Evolutionary conservation across 2,888 invertebrate species (phyloP), one percentile per base, ranked within the genome.

Genomic region (Dynastes maya): DNA sequence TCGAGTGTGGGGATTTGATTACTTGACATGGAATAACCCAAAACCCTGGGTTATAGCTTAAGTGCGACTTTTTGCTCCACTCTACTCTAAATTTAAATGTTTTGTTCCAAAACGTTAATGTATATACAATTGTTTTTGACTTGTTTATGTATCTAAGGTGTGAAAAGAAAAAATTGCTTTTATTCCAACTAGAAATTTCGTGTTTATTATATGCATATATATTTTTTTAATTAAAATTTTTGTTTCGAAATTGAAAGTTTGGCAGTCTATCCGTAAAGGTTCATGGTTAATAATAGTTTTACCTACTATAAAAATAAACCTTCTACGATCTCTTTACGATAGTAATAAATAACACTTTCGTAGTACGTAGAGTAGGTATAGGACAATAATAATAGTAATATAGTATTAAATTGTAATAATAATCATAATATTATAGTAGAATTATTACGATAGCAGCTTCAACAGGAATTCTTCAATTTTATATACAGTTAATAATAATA

Each of bases 241-340:
- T 3, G 13, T 32, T 29, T 63, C 63, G 32, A 63, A 63, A 11
- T 63, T n/a, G 22, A 55, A 29, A 63, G 29, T 74, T 74, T 74
- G 72, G 72, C 72, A 74, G 72, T 74, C 61, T 74, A 74, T 61
- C 3, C 72, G 72, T 72, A 72, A 72, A 61, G 45, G 27, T 45
- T 45, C 45, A 27, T 27, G 13, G 11, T 68, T 29, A 40, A 13
- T 16, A 65, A 22, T 55, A 55, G 55, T 65, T 37, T 37, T 0
- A 45, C 45, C 45, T 40, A 29, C 71, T 71, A 74, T 27, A 61
- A 74, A 74, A 74, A 72, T 61, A 72, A 40, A 61, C 45, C 13
- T 63, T 11, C 72, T 61, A 74, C 72, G 27, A 9, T 68, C 27
- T 58, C 22, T 58, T 58, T 58, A 58, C 2, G 8, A 22, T 9